Conservation (phyloP, 2,797 vertebrate species). For the Anabas testudineus region DNA sequence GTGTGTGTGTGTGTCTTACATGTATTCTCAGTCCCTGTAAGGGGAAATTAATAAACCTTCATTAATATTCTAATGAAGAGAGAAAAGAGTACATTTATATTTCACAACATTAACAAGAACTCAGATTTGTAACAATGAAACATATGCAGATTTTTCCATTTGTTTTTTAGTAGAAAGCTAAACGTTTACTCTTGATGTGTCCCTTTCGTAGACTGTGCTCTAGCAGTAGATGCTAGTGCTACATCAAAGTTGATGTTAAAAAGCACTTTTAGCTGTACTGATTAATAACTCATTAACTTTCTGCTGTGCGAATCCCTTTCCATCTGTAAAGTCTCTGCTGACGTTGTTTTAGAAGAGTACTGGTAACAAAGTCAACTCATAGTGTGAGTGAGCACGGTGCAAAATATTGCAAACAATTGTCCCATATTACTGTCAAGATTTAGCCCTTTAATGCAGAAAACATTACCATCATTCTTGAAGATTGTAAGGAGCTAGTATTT, state of each 20-base stretch:
- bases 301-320: too few relatives aligned
- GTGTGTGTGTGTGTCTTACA: neutral
- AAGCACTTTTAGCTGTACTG: neutral
- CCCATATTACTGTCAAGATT: too few relatives aligned
- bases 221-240: too few relatives aligned
- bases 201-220: neutral
- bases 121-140: neutral
- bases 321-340: neutral
- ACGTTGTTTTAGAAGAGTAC: neutral
- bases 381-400: neutral
- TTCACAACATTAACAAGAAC: neutral
- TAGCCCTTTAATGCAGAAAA: too few relatives aligned
- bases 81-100: constrained; percentile 21
- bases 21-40: constrained; percentile 18
- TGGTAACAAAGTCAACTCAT: neutral
- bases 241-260: neutral
- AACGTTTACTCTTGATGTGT: neutral
- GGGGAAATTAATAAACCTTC: constrained; percentile 30
- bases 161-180: neutral
- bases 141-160: neutral
- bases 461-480: too few relatives aligned
- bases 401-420: neutral
- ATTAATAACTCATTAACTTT: neutral
- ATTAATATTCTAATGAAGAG: constrained; percentile 42
- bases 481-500: neutral